These are phyloP conservation scores for Diarsia rubi DNA, from an alignment of 2,888 invertebrate species.

Conservation along the genomic window DNA sequence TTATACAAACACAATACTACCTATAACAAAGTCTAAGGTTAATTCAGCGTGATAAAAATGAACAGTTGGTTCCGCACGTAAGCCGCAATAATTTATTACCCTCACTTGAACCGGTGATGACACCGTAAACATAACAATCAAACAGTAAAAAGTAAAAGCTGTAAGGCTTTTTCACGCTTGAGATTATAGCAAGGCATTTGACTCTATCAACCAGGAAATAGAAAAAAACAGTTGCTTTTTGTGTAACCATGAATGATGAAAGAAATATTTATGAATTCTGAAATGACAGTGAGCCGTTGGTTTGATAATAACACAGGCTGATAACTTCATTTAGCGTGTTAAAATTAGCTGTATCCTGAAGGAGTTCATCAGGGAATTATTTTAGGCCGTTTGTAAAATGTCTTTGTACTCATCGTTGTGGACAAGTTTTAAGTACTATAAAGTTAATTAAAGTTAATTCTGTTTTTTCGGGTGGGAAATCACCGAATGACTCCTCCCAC, in stretches of 20 bases:
- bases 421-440: no score
- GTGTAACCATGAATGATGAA: background rate
- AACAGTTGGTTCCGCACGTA: background rate
- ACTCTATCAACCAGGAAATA: no score
- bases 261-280: background rate
- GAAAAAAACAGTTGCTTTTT: no score
- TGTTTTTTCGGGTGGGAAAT: no score
- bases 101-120: slow-evolving; percentile 3
- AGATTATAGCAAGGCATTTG: no score
- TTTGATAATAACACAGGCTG: no score
- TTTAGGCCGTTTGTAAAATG: background rate
- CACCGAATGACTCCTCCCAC: no score
- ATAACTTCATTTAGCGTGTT: no score
- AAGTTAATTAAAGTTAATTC: no score
- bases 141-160: slow-evolving; percentile 17
- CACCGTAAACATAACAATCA: background rate
- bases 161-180: slow-evolving; percentile 1
- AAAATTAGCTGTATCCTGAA: background rate
- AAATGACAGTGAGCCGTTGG: background rate
- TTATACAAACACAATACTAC: no score
- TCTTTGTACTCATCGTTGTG: background rate
- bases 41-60: background rate
- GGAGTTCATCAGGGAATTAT: slow-evolving; percentile 6
- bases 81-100: background rate
- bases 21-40: background rate